Base-by-base conservation (phyloP, 2,888 invertebrate genomes). In the Esperia sulphurella region DNA sequence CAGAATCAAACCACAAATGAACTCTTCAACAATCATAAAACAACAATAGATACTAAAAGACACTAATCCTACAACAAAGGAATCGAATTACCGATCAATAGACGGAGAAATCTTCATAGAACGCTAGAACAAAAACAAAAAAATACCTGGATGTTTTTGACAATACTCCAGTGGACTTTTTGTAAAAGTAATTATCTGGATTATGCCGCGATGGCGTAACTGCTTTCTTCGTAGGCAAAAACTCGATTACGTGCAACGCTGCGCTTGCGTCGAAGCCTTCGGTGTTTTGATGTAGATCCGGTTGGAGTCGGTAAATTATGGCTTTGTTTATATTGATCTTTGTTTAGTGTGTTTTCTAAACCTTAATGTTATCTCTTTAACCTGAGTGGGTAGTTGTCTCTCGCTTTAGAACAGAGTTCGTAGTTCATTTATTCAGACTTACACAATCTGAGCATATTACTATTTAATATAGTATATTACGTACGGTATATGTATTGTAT, bases 171-270 rank as follows among this genome's bases (percentile, higher is more conserved):
- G 35, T 29, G 12, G 46, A 43, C 39, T 66, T 61, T 50, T 61
- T 59, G 58, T 61, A 62, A 65, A 65, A 65, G 61, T 60, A 57
- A 63, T 65, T 65, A 61, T 57, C 45, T 49, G 54, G 55, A 61
- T 66, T 62, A 65, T 51, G 52, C 43, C 21, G 7, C 37, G 35
- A 29, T 59, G 48, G 41, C 55, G 68, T 67, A 67, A 67, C 60
- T 43, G 47, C 49, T 51, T 51, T 51, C 50, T 45, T 51, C 43
- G 45, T 38, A 12, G 50, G 43, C 45, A 49, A 49, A 46, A 49
- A 49, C 31, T 28, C 29, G n/a, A 44, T 52, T 56, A 54, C 51
- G 52, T 48, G 51, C 29, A 29, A 28, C 41, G n/a, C 6, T 33
- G 43, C 33, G 33, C 33, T 5, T 1, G 43, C 43, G 43, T 33